A percentile compares a stretch with the other conserved stretches of the same genome.
phyloP scores from a whole-genome alignment of 1,140 invertebrate species.

The Eriosoma lanigerum region DNA sequence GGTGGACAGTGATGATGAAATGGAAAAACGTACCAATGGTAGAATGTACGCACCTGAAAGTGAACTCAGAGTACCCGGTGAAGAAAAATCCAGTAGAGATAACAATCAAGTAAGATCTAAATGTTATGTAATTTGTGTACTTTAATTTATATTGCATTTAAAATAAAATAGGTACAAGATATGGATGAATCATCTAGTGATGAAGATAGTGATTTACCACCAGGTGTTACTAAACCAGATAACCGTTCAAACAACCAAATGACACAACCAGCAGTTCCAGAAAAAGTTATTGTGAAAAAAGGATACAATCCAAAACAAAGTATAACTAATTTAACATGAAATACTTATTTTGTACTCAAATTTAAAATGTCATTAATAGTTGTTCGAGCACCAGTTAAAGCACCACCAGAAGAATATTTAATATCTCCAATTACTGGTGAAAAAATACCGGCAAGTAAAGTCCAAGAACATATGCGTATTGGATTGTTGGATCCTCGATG shows the following conservation, averaged over 20 bases:
- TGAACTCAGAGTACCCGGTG: conserved; percentile 48
- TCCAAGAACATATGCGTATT: conserved; percentile 97
- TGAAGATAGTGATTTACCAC: conserved; percentile 63
- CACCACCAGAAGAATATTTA: conserved; percentile 75
- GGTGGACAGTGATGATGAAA: conserved; percentile 57
- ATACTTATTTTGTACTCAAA: conserved; percentile 9
- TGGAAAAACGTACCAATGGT: conserved; percentile 38
- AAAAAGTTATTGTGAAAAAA: conserved; percentile 94
- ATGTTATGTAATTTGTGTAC: neutral
- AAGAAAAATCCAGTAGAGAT: conserved; percentile 53
- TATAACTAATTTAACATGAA: conserved; percentile 53
- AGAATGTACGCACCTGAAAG: conserved; percentile 42
- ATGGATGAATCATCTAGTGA: conserved; percentile 79
- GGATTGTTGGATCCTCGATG: conserved; percentile 95
- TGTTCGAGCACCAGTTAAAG: conserved; percentile 59
- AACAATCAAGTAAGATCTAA: conserved; percentile 57
- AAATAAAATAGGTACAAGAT: conserved; percentile 70
- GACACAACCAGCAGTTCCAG: conserved; percentile 80
- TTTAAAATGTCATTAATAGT: conserved; percentile 56
- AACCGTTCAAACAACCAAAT: conserved; percentile 60
- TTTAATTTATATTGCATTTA: neutral
- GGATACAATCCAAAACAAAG: conserved; percentile 92
- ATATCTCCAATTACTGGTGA: conserved; percentile 98
- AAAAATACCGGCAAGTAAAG: conserved; percentile 92
- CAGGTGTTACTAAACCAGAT: conserved; percentile 59